Evolutionary conservation across 2,113 vertebrate species (phyloP), one percentile per base, ranked within the genome.

Genomic region (Oreocharis arfaki): DNA sequence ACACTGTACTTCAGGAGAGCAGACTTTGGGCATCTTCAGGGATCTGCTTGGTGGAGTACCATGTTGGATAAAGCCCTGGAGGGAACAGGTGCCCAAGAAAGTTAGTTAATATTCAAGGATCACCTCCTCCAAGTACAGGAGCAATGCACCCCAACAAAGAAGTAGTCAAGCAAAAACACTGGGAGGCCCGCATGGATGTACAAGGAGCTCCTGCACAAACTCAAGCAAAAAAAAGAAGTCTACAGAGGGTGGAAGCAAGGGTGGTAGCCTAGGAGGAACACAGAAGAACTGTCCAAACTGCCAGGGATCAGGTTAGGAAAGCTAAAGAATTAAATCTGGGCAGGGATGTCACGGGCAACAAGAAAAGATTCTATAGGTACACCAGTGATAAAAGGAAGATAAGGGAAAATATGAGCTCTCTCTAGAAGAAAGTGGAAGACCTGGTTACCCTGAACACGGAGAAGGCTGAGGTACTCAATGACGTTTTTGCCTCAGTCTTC

Each of bases 231-330:
- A 60, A 60, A 53, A 8, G 21, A 76, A 83, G n/a, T n/a, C 30
- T 61, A 16, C 11, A 61, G 30, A 55, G 11, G 41, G 12, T 76
- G 26, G 47, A 61, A 61, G 21, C 10, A 32, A 39, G 12, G 55
- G 61, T 27, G 17, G 27, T 11, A 61, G 42, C 4, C 47, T 20
- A 61, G 41, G 21, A 42, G 11, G 17, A 61, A 55, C 15, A 69
- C 10, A 76, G 26, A 76, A 61, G 41, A 55, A 49, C 1, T 61
- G n/a, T 47, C 15, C 0, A 0, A 76, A 15, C 22, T 61, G 16
- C 30, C 46, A 68, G 13, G 13, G 17, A 76, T 6, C 20, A 11
- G 13, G 24, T 22, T 35, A 75, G 20, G 41, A 76, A 90, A 61
- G 17, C 11, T 28, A 27, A 84, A 90, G 21, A 55, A 63, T 33